phyloP scores from a whole-genome alignment of 2,888 invertebrate species.

The Mayetiola destructor region DNA sequence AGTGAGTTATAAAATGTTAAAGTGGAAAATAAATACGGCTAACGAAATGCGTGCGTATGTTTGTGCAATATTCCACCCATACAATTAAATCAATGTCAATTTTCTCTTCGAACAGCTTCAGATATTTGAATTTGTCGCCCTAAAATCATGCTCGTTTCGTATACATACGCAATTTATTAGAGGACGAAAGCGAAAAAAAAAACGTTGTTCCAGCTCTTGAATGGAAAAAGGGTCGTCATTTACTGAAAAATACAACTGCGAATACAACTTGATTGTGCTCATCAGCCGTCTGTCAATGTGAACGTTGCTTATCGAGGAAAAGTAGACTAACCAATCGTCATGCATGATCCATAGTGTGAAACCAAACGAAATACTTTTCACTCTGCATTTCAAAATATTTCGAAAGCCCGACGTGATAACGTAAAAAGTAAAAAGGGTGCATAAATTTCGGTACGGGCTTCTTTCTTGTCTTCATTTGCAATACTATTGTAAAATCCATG shows the following conservation, averaged over 20 bases:
- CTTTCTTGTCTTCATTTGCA: neutral
- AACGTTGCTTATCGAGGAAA: too few species aligned
- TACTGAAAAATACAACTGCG: neutral
- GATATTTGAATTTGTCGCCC: too few species aligned
- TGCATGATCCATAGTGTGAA: too few species aligned
- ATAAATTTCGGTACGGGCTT: neutral
- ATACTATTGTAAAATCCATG: neutral
- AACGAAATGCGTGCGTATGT: neutral
- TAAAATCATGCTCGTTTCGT: neutral
- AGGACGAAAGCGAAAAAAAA: neutral
- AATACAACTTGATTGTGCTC: conserved; percentile 12
- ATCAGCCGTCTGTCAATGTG: too few species aligned
- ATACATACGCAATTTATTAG: neutral
- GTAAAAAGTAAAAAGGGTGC: neutral
- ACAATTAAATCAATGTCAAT: conserved; percentile 3
- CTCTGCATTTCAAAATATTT: neutral
- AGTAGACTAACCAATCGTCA: too few species aligned
- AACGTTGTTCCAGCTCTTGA: neutral
- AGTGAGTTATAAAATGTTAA: conserved; percentile 7
- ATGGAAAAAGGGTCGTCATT: conserved; percentile 10
- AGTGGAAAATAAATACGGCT: conserved; percentile 3
- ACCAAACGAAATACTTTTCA: too few species aligned
- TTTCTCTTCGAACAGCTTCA: too few species aligned
- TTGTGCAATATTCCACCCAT: conserved; percentile 9
- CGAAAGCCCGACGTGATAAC: conserved; percentile 9